These are phyloP conservation scores for Mythimna vitellina DNA, from an alignment of 2,888 invertebrate genomes.

Conservation along the genomic window DNA sequence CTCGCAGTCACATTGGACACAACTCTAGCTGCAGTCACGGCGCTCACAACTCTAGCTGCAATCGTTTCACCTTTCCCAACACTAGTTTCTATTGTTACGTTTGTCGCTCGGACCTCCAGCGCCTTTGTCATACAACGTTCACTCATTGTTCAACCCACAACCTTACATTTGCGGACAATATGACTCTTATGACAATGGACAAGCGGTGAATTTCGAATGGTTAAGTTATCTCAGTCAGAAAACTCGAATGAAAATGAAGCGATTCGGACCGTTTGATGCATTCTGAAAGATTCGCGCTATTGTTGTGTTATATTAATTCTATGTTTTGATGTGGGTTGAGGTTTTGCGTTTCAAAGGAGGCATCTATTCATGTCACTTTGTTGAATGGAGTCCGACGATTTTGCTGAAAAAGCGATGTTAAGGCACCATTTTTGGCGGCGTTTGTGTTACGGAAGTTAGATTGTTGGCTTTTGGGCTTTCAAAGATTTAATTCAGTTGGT, in stretches of 20 bases:
- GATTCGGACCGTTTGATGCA: conserved; percentile 77
- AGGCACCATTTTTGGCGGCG: conserved; percentile 36
- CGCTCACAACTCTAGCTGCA: conserved; percentile 47
- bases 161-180: conserved; percentile 28
- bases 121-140: conserved; percentile 68
- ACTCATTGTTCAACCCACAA: conserved; percentile 63
- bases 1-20: too few species aligned
- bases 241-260: conserved; percentile 78
- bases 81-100: conserved; percentile 63
- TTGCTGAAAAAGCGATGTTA: conserved; percentile 45
- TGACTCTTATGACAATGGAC: conserved; percentile 25
- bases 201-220: conserved; percentile 53
- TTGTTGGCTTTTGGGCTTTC: conserved; percentile 28
- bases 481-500: conserved; percentile 2
- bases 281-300: conserved; percentile 73
- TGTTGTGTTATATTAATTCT: conserved; percentile 78
- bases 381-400: conserved; percentile 59
- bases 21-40: conserved; percentile 20
- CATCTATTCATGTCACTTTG: conserved; percentile 67
- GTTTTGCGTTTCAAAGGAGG: conserved; percentile 66
- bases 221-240: conserved; percentile 47
- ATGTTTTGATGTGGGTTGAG: conserved; percentile 76
- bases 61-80: conserved; percentile 53
- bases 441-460: conserved; percentile 24
- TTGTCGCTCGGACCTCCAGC: conserved; percentile 63